Conservation (phyloP, 1,140 invertebrate genomes). For the Hylaeus volcanicus region DNA sequence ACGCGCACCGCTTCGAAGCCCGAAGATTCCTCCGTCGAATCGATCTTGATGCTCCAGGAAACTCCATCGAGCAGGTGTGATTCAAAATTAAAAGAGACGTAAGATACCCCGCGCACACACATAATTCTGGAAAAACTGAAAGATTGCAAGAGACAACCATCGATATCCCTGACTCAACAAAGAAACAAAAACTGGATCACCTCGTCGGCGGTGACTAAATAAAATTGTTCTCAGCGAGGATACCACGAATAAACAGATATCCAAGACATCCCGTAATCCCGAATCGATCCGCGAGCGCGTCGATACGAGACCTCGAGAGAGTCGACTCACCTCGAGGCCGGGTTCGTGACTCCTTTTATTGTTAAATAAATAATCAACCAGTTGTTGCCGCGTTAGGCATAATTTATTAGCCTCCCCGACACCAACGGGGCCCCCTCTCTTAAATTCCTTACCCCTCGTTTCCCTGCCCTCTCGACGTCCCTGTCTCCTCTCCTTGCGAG, state of each 20-base stretch:
- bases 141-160: too few species aligned
- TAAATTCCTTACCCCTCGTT: conserved; percentile 59
- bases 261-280: neutral
- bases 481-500: neutral
- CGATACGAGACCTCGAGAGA: neutral
- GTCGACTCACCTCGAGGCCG: neutral
- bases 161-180: too few species aligned
- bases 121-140: too few species aligned
- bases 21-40: conserved; percentile 13
- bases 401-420: conserved; percentile 73
- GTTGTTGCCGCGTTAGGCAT: conserved; percentile 68
- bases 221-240: too few species aligned
- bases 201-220: too few species aligned
- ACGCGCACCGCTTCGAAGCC: neutral
- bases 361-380: conserved; percentile 77
- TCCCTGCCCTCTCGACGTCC: neutral
- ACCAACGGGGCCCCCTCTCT: conserved; percentile 52
- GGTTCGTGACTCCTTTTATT: conserved; percentile 69
- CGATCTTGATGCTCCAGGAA: neutral
- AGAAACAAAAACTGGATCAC: too few species aligned
- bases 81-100: too few species aligned
- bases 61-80: too few species aligned
- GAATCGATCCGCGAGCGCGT: conserved; percentile 16
- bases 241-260: too few species aligned
- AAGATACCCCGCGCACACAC: too few species aligned